These are phyloP conservation scores for Dreissena rostriformis DNA, from an alignment of 1,140 invertebrate species.

Conservation along the genomic window DNA sequence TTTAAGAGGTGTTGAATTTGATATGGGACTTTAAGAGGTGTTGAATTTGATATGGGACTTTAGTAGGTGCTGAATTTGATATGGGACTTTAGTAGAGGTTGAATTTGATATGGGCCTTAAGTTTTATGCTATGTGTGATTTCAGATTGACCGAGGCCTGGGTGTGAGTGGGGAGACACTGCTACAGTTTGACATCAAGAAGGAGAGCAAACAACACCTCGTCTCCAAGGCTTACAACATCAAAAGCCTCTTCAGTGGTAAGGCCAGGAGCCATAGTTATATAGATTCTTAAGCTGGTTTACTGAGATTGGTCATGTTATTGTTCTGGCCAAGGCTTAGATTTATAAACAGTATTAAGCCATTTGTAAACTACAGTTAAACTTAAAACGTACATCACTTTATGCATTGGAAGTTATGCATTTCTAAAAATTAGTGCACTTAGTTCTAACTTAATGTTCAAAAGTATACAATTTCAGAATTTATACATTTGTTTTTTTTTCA, in stretches of 20 bases:
- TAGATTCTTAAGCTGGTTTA: neutral
- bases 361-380: too few relatives aligned
- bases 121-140: neutral
- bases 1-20: neutral
- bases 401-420: too few relatives aligned
- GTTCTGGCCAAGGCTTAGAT: too few relatives aligned
- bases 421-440: too few relatives aligned
- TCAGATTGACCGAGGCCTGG: slow-evolving; percentile 68
- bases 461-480: too few relatives aligned
- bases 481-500: too few relatives aligned
- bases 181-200: slow-evolving; percentile 69
- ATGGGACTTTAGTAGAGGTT: neutral
- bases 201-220: slow-evolving; percentile 66
- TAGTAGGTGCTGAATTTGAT: neutral
- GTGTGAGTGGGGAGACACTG: slow-evolving; percentile 61
- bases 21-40: neutral
- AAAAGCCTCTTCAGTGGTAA: slow-evolving; percentile 57
- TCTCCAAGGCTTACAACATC: slow-evolving; percentile 60
- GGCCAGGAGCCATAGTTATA: neutral
- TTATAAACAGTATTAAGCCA: too few relatives aligned
- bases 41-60: neutral
- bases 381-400: too few relatives aligned
- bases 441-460: too few relatives aligned
- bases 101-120: neutral
- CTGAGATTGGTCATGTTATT: too few relatives aligned